phyloP scores from a whole-genome alignment of 2,797 vertebrate species.

The Agapornis canus region DNA sequence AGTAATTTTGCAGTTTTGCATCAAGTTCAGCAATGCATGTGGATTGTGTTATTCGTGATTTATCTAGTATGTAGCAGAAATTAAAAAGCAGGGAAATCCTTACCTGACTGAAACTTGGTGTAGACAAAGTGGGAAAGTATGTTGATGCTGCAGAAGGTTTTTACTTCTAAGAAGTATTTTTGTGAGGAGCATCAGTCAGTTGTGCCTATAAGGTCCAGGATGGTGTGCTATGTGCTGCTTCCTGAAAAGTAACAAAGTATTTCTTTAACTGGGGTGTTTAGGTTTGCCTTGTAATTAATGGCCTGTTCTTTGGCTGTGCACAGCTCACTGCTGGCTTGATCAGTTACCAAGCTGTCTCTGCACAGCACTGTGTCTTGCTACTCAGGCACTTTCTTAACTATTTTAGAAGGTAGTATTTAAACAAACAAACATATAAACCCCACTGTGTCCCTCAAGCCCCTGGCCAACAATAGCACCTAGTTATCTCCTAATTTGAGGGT shows the following conservation, averaged over 20 bases:
- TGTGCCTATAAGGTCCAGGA: not conserved
- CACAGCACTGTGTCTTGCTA: not conserved
- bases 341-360: not conserved
- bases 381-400: not conserved
- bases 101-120: not conserved
- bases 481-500: not conserved
- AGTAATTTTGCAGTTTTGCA: not conserved
- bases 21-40: not conserved
- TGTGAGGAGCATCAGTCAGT: not conserved
- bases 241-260: not conserved
- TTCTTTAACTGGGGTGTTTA: not conserved
- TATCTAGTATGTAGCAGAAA: not conserved
- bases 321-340: not conserved
- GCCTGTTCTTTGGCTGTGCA: not conserved
- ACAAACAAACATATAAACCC: not conserved
- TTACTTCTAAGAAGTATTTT: not conserved
- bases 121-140: fast-evolving
- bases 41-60: not conserved
- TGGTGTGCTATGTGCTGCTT: not conserved
- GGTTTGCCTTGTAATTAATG: no score
- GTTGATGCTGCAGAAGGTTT: not conserved
- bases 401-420: not conserved
- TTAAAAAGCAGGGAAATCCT: not conserved
- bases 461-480: not conserved
- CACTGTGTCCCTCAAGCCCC: fast-evolving